A percentile compares a stretch with the other conserved stretches of the same genome.
These are phyloP conservation scores for Cisticola juncidis DNA, from an alignment of 2,113 vertebrate species.

Conservation along the genomic window DNA sequence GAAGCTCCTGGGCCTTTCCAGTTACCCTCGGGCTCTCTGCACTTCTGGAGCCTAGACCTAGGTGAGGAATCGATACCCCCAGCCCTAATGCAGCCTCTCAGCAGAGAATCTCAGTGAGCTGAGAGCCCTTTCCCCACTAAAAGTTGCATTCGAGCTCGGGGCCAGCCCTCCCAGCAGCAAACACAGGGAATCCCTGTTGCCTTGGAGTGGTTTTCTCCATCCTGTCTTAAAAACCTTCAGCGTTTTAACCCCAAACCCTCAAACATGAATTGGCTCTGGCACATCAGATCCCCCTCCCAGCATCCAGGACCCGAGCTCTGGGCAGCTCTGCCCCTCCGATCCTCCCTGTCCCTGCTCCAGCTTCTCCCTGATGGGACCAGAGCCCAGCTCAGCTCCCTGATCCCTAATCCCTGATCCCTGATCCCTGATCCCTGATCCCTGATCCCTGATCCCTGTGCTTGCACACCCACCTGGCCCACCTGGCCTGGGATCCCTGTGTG, in stretches of 20 bases:
- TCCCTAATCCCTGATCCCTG: background rate
- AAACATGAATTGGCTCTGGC: background rate
- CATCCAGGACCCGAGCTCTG: background rate
- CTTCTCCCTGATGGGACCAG: background rate
- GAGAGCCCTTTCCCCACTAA: background rate
- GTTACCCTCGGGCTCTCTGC: background rate
- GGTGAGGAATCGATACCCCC: background rate
- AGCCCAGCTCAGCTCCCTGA: background rate
- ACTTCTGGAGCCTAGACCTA: background rate
- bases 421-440: background rate
- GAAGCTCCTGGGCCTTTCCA: background rate
- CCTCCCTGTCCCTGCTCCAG: background rate
- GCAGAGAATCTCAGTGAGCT: background rate
- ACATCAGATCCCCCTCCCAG: background rate
- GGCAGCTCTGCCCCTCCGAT: background rate
- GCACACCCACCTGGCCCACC: rapidly evolving
- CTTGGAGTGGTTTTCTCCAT: background rate
- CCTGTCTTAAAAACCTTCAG: background rate
- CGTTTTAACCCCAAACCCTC: background rate
- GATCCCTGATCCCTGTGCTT: background rate
- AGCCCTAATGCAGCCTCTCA: background rate
- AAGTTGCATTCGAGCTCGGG: background rate
- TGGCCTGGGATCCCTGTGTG: rapidly evolving
- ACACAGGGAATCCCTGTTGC: background rate
- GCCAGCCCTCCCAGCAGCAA: background rate